Percentiles rank a stretch among this genome's conserved stretches.
Conservation (phyloP, 2,888 invertebrate genomes). For the Sminthurinus aureus region DNA sequence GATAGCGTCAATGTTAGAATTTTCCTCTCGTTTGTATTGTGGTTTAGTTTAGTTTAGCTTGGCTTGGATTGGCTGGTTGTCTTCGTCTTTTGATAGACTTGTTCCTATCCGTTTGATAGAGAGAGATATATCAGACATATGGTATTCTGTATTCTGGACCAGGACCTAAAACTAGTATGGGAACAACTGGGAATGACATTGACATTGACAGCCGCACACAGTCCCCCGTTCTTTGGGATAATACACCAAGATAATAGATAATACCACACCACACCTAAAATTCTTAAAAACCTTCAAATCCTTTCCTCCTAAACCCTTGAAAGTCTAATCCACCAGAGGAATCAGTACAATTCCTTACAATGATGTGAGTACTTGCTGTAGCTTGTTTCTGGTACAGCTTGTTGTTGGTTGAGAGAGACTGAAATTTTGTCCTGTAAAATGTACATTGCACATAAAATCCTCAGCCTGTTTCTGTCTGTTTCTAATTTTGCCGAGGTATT, state of each 20-base stretch:
- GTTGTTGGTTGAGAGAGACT: too few relatives aligned
- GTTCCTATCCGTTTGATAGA: too few relatives aligned
- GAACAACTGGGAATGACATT: neutral
- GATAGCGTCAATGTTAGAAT: too few relatives aligned
- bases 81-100: too few relatives aligned
- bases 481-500: too few relatives aligned
- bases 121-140: neutral
- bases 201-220: neutral
- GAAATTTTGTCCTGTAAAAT: too few relatives aligned
- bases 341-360: neutral
- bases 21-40: too few relatives aligned
- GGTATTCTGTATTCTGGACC: neutral
- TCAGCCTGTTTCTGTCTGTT: too few relatives aligned
- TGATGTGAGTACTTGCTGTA: neutral
- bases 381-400: too few relatives aligned
- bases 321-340: neutral
- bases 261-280: neutral
- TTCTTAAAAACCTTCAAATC: neutral
- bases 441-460: too few relatives aligned
- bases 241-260: neutral
- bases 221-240: neutral
- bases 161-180: neutral
- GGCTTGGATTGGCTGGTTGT: too few relatives aligned
- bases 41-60: too few relatives aligned
- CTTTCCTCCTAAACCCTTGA: neutral